Base-by-base conservation (phyloP, 2,113 vertebrate genomes). In the Oryzias celebensis region DNA sequence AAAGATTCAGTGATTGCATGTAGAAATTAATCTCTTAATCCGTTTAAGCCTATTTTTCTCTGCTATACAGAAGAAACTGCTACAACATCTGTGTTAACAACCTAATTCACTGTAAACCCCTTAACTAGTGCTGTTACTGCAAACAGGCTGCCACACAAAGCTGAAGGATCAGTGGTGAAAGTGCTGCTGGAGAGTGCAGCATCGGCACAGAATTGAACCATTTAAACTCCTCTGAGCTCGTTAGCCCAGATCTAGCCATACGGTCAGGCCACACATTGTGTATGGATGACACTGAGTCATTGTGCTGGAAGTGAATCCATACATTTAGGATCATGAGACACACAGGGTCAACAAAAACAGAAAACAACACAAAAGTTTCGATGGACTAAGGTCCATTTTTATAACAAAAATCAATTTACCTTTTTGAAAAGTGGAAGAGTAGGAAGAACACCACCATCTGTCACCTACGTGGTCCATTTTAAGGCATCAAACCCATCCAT, bases 21-120 rank as follows among this genome's bases (percentile, higher is more conserved):
- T 3, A 20, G 55, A 66, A 52, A 68, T 80, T 76, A 46, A 81
- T 58, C 64, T 68, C 80, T 43, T 69, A 67, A 68, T 31, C 75
- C 54, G 59, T 50, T 41, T 41, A 51, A 75, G 49, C 62, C 56
- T 75, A 2, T 24, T 71, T 75, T 70, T 71, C 41, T 62, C 59
- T 41, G 31, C 67, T 52, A 22, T 62, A 61, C 73, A 52, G 46
- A 48, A 51, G 46, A 46, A 57, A 61, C 17, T 67, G 47, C 50
- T 50, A 61, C 59, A 77, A 71, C 81, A 84, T 73, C 72, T 86
- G 85, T 80, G 65, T 68, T 84, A 75, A 69, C 75, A 80, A 72
- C 81, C 81, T 82, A 78, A 81, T 78, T 87, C 82, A 75, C 72
- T 51, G 44, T 85, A 82, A 85, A 71, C 74, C 62, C 58, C 66